Base-by-base conservation (phyloP, 2,113 vertebrate genomes). In the Nothoprocta pentlandii region DNA sequence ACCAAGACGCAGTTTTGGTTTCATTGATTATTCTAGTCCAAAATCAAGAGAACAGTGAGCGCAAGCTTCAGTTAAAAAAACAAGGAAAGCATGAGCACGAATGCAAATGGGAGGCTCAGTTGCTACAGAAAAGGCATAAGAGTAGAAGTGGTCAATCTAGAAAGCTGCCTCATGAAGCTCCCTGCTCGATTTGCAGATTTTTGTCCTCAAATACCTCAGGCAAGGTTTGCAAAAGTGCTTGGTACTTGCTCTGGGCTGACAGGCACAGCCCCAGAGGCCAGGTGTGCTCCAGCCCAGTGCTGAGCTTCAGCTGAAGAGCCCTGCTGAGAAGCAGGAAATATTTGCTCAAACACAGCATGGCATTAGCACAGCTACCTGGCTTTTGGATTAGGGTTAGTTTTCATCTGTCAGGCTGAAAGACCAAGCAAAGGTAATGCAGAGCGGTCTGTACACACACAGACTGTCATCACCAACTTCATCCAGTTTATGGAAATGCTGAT, bases 311-410 rank as follows among this genome's bases (percentile, higher is more conserved):
- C 46, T 42, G 30, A 51, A 86, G 51, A 66, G 16, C 20, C 68
- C 80, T 68, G 51, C 77, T 0, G 22, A 68, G 83, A 34, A 67
- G 51, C 42, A 90, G 73, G 90, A 88, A 88, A 64, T 84, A 90
- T 34, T 96, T 88, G 46, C 83, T 81, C 64, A 80, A 58, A 73
- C 68, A 46, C 76, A 93, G 88, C 73, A 34, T 3, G 51, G 67
- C 20, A 53, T 53, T 80, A 81, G 36, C 54, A 36, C 49, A 74
- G 68, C 59, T 83, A 80, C 82, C 83, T 64, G 64, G 68, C 56
- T 80, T 77, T 51, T 75, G 90, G 64, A 75, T 32, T 41, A 26
- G 7, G 21, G 76, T 83, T 92, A 93, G n/a, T 28, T 76, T 56
- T 34, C 20, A 41, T 80, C 44, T 8, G 32, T 32, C 61, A 70